These are phyloP conservation scores for Rhyzopertha dominica DNA, from an alignment of 1,140 invertebrate species.

Conservation along the genomic window DNA sequence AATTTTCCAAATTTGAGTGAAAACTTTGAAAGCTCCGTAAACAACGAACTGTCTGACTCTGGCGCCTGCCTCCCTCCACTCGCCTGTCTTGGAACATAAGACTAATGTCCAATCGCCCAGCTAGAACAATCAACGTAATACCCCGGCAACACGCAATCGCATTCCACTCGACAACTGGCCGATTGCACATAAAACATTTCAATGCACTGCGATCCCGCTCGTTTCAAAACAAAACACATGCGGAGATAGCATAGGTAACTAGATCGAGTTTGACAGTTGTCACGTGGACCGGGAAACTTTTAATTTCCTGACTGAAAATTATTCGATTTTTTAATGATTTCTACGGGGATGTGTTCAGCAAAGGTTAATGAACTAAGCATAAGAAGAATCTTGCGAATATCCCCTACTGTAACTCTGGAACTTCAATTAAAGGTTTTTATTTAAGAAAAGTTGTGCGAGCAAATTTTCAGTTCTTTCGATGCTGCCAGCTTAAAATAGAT, in stretches of 20 bases:
- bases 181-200: constrained; percentile 43
- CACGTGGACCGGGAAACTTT: constrained; percentile 34
- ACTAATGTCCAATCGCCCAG: constrained; percentile 40
- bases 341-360: too few relatives aligned
- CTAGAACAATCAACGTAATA: constrained; percentile 13
- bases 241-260: constrained; percentile 44
- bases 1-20: too few relatives aligned
- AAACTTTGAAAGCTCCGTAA: constrained; percentile 31
- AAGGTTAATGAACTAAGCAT: too few relatives aligned
- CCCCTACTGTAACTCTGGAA: too few relatives aligned
- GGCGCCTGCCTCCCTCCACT: constrained; percentile 37
- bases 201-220: constrained; percentile 44
- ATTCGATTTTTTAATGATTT: not conserved
- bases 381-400: too few relatives aligned
- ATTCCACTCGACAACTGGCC: constrained; percentile 25
- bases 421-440: too few relatives aligned
- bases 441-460: too few relatives aligned
- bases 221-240: constrained; percentile 49
- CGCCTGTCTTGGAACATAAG: constrained; percentile 34
- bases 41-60: constrained; percentile 30
- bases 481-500: too few relatives aligned
- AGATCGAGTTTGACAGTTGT: constrained; percentile 45
- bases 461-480: too few relatives aligned
- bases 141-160: not conserved
- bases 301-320: constrained; percentile 36